phyloP scores from a whole-genome alignment of 2,888 invertebrate genomes.

The Pristionchus entomophagus region DNA sequence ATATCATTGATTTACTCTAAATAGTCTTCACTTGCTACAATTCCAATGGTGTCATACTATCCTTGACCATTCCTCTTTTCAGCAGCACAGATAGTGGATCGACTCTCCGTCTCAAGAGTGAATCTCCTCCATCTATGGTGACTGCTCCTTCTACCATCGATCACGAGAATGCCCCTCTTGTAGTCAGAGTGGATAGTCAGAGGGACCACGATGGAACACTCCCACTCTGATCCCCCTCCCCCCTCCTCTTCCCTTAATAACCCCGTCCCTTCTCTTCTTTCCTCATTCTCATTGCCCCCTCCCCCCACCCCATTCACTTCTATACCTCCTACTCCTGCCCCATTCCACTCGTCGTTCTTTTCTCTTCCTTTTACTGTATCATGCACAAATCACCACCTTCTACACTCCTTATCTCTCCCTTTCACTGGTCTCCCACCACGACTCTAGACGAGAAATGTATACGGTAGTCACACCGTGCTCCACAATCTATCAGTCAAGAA shows the following conservation, averaged over 20 bases:
- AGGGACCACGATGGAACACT: background rate
- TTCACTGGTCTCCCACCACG: slow-evolving; percentile 18
- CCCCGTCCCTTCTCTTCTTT: background rate
- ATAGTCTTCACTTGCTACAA: no score
- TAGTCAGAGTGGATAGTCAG: background rate
- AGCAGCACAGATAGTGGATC: background rate
- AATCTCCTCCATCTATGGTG: background rate
- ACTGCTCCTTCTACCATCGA: background rate
- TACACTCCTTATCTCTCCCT: background rate
- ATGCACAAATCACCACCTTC: background rate
- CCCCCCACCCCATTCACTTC: background rate
- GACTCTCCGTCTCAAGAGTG: background rate
- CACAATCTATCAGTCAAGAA: background rate
- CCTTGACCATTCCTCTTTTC: background rate
- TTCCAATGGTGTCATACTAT: no score
- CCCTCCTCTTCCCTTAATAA: background rate
- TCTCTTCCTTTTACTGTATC: background rate
- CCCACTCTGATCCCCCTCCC: background rate
- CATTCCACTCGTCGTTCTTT: background rate
- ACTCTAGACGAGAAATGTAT: slow-evolving; percentile 34
- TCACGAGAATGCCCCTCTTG: slow-evolving; percentile 12
- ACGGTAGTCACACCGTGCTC: slow-evolving; percentile 10
- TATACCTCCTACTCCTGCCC: background rate
- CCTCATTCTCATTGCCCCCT: background rate
- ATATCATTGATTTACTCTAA: background rate